phyloP scores from a whole-genome alignment of 2,113 vertebrate species.

The Lampris megalopsis region DNA sequence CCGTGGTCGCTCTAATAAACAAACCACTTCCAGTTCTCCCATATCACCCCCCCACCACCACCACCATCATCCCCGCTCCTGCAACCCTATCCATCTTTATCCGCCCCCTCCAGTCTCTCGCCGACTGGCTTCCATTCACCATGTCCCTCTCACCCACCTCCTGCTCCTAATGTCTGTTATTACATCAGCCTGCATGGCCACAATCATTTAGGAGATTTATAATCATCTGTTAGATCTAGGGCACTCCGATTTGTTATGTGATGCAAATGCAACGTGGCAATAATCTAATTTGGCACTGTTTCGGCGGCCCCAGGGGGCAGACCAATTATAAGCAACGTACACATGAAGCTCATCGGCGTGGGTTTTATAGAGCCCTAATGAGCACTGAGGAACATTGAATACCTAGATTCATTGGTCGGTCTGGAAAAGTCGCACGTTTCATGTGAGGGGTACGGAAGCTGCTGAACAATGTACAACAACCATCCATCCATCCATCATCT shows the following conservation, averaged over 20 bases:
- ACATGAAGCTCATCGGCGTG: constrained; percentile 19
- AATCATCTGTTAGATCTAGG: constrained; percentile 8
- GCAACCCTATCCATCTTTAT: constrained; percentile 15
- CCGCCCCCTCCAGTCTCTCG: background rate
- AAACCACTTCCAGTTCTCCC: background rate
- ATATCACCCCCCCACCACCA: background rate
- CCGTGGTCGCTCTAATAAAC: background rate
- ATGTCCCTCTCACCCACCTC: background rate
- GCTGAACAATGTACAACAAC: background rate
- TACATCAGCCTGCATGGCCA: background rate
- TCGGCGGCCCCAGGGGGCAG: background rate
- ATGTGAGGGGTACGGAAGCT: background rate
- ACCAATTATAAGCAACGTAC: background rate
- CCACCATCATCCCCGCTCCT: background rate
- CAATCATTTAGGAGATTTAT: background rate
- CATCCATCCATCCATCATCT: too few relatives aligned
- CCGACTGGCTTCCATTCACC: constrained; percentile 4
- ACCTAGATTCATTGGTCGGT: background rate
- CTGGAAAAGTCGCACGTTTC: background rate
- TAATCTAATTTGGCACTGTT: background rate
- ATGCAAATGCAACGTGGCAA: constrained; percentile 23
- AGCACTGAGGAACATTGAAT: background rate
- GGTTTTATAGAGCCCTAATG: constrained; percentile 3
- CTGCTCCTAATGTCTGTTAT: constrained; percentile 23
- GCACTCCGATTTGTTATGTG: background rate